Base-by-base conservation (phyloP, 64 coral and sea anemone genomes). In the Montipora capricornis region DNA sequence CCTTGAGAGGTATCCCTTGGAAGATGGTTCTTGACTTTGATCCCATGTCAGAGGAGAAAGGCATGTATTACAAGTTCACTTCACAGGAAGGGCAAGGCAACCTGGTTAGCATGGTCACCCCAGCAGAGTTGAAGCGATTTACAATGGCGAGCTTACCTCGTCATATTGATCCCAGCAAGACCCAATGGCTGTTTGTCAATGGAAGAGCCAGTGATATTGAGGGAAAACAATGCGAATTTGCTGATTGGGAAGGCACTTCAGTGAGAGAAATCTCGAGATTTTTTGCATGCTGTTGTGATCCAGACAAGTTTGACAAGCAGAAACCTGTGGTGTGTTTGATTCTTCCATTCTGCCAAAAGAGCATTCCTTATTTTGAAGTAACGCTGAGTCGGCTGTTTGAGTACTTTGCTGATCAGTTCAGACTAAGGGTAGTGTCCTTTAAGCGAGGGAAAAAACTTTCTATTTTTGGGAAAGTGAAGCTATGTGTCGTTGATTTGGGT, bases 181-280 rank as follows among this genome's bases (percentile, higher is more conserved):
- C 60, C 6, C 75, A 93, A 11, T 96, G 95, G 95, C 1, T 96
- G 11, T 96, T 96, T 87, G 95, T 96, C 0, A 96, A 96, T 81
- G 95, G 95, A 15, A 90, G 95, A 46, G 55, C 83, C 10, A 87
- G 87, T 24, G 95, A n/a, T n/a, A n/a, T n/a, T n/a, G n/a, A n/a
- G n/a, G n/a, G n/a, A n/a, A n/a, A n/a, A n/a, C n/a, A n/a, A n/a
- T n/a, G n/a, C n/a, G 19, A 10, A 19, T 87, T 96, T 68, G 5
- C 62, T 1, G 78, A 93, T 14, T 96, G 95, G 95, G 91, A 96
- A 46, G 80, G 4, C 11, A 90, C 82, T 1, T 93, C 91, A 1
- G 87, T 96, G 0, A 96, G 94, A 70, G 74, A 96, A 19, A 81
- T 96, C 5, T 81, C 66, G 12, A 90, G 68, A 68, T 91, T 96